Evolutionary conservation across 2,888 invertebrate species (phyloP).

Genomic region (Caenorhabditis virilis): DNA sequence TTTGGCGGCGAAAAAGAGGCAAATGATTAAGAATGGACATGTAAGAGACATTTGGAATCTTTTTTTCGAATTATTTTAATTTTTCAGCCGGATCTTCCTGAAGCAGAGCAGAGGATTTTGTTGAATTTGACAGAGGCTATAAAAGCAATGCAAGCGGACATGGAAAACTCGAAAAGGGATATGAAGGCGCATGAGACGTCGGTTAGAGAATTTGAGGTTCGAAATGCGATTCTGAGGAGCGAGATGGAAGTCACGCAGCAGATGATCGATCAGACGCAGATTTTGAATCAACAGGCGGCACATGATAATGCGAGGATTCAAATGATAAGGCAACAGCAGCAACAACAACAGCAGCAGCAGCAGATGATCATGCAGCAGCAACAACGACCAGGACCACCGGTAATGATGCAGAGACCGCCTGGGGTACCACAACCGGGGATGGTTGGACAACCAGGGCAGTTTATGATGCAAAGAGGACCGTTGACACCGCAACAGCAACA

Average conservation of each 20-base stretch:
- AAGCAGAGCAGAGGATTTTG: constrained; percentile 31
- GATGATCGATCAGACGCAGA: constrained; percentile 11
- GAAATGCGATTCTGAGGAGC: constrained; percentile 17
- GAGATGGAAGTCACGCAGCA: constrained; percentile 17
- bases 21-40: constrained; percentile 45
- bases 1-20: constrained; percentile 59
- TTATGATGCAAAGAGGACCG: constrained; percentile 3
- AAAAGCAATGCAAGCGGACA: constrained; percentile 32
- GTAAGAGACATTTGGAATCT: no score
- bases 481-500: no score
- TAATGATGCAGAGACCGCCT: not conserved
- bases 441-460: not conserved
- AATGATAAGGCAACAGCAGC: constrained; percentile 4
- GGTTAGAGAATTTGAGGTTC: constrained; percentile 33
- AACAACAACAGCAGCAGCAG: constrained; percentile 1
- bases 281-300: constrained; percentile 10
- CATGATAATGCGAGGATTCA: not conserved
- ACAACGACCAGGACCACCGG: constrained; percentile 3
- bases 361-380: constrained; percentile 5
- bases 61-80: no score
- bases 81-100: constrained; percentile 48
- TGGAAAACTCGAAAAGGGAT: constrained; percentile 42
- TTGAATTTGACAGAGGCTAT: constrained; percentile 27
- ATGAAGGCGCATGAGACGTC: constrained; percentile 33
- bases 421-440: not conserved